These are phyloP conservation scores for Brenthis ino DNA, from an alignment of 2,888 invertebrate genomes.

Conservation along the genomic window DNA sequence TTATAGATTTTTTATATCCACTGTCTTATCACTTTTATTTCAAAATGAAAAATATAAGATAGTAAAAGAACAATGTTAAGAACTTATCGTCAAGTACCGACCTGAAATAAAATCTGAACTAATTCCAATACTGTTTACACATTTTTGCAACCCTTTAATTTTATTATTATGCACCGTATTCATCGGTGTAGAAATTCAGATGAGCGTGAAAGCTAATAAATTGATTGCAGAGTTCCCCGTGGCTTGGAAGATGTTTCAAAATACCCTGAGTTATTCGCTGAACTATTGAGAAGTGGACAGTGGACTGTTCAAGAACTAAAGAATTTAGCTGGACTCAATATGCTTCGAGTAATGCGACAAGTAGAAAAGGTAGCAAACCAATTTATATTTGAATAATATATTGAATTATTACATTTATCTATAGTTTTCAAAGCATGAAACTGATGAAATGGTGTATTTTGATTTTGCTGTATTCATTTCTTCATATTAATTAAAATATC, in stretches of 20 bases:
- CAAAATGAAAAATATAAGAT: too few relatives aligned
- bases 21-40: too few relatives aligned
- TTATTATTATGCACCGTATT: not conserved
- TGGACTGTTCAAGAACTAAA: slow-evolving; percentile 85
- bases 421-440: slow-evolving; percentile 3
- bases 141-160: too few relatives aligned
- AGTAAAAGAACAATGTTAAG: too few relatives aligned
- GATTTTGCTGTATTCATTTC: too few relatives aligned
- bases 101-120: too few relatives aligned
- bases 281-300: slow-evolving; percentile 83
- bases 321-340: slow-evolving; percentile 85
- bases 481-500: too few relatives aligned
- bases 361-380: slow-evolving; percentile 75
- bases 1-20: too few relatives aligned
- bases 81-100: too few relatives aligned
- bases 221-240: slow-evolving; percentile 80
- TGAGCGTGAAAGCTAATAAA: not conserved
- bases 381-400: not conserved
- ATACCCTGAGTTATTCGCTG: slow-evolving; percentile 86
- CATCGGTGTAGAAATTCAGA: not conserved
- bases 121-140: too few relatives aligned
- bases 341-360: slow-evolving; percentile 83
- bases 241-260: slow-evolving; percentile 87
- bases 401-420: not conserved
- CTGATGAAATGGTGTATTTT: too few relatives aligned